phyloP scores from a whole-genome alignment of 1,140 invertebrate genomes.

The Drosophila sulfurigaster region DNA sequence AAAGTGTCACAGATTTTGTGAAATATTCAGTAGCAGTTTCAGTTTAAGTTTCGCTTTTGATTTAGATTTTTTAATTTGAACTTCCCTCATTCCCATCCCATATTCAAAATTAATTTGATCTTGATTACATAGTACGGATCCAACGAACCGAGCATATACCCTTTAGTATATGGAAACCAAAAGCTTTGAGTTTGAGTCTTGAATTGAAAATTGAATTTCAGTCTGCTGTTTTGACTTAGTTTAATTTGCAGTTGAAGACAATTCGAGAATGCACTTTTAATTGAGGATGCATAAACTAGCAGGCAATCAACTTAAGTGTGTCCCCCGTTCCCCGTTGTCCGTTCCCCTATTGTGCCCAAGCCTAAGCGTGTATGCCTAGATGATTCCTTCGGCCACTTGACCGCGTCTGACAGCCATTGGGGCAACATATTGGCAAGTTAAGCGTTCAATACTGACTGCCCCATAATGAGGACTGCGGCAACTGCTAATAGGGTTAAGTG shows the following conservation, averaged over 20 bases:
- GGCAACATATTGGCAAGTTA: conserved; percentile 10
- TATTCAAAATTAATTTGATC: no score
- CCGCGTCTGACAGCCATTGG: conserved; percentile 40
- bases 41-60: not conserved
- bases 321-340: not conserved
- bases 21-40: not conserved
- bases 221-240: no score
- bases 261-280: not conserved
- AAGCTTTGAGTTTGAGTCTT: not conserved
- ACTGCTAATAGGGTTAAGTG: conserved; percentile 4
- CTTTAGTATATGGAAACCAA: no score
- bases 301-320: conserved; percentile 13
- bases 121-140: no score
- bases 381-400: conserved; percentile 42
- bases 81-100: no score
- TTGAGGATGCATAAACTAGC: conserved; percentile 10
- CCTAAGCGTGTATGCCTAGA: conserved; percentile 5
- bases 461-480: conserved; percentile 11
- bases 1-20: no score
- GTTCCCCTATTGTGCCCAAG: no score
- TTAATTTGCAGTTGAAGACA: not conserved
- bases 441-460: conserved; percentile 32
- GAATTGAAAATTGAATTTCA: not conserved
- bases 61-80: no score
- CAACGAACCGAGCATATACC: no score